Percentiles rank a stretch among this genome's conserved stretches.
These are phyloP conservation scores for Equus quagga DNA, from an alignment of 2,113 vertebrate species.

Conservation along the genomic window DNA sequence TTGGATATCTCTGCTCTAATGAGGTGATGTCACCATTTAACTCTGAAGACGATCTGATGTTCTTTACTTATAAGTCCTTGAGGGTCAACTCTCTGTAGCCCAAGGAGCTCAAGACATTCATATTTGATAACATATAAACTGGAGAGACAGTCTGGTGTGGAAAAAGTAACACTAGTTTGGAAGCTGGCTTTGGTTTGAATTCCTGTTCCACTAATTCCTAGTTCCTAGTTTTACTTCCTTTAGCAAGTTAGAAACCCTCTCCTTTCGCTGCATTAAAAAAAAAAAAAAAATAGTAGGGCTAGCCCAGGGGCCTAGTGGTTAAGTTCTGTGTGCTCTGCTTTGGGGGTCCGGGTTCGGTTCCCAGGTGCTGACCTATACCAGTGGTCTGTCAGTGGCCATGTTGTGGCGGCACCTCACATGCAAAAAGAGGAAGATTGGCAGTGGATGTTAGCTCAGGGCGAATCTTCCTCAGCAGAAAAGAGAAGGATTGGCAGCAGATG, in stretches of 20 bases:
- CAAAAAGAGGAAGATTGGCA: too few species aligned
- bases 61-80: background rate
- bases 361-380: too few species aligned
- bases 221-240: background rate
- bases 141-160: background rate
- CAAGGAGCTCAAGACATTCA: background rate
- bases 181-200: background rate
- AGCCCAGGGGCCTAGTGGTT: too few species aligned
- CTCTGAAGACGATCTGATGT: background rate
- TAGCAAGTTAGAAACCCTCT: background rate
- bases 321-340: too few species aligned
- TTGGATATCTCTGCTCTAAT: background rate
- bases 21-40: background rate
- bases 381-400: too few species aligned
- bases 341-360: too few species aligned
- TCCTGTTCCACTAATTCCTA: background rate
- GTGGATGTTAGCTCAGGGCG: too few species aligned
- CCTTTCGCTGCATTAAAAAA: background rate
- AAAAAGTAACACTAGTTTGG: background rate
- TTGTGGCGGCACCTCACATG: too few species aligned
- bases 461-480: too few species aligned
- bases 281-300: background rate
- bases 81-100: background rate
- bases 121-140: background rate
- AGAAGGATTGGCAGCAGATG: too few species aligned